phyloP scores from a whole-genome alignment of 1,140 invertebrate genomes.

The Meloidogyne hapla region DNA sequence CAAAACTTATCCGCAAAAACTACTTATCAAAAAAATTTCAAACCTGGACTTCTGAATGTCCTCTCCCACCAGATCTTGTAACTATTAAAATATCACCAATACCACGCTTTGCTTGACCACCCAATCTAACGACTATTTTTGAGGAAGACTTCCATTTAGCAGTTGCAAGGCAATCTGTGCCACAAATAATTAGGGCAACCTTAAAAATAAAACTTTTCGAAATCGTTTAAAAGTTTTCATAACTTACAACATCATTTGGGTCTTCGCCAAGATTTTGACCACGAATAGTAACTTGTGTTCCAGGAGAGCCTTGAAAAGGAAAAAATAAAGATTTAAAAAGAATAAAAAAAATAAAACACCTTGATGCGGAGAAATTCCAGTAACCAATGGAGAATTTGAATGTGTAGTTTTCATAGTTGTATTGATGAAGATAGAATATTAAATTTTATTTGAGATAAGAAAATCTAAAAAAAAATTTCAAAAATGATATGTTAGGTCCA shows the following conservation, averaged over 20 bases:
- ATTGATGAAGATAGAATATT: too few species aligned
- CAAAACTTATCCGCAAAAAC: too few species aligned
- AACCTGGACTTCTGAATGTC: slow-evolving; percentile 66
- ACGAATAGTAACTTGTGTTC: slow-evolving; percentile 84
- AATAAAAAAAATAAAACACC: slow-evolving; percentile 81
- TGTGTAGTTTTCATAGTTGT: not conserved
- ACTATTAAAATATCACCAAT: slow-evolving; percentile 88
- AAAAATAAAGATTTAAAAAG: slow-evolving; percentile 79
- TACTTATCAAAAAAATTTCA: not conserved
- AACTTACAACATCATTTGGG: slow-evolving; percentile 65
- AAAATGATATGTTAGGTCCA: too few species aligned
- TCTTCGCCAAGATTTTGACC: slow-evolving; percentile 89
- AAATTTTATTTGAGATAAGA: too few species aligned
- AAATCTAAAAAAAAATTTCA: too few species aligned
- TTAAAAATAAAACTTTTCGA: not conserved
- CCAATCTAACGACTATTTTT: slow-evolving; percentile 92
- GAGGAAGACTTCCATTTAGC: slow-evolving; percentile 96
- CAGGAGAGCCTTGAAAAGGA: slow-evolving; percentile 93
- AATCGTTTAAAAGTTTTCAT: slow-evolving; percentile 44
- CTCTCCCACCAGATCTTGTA: slow-evolving; percentile 83
- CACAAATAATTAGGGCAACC: slow-evolving; percentile 87
- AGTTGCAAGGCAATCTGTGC: slow-evolving; percentile 86
- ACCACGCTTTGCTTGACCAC: slow-evolving; percentile 80
- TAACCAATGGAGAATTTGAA: slow-evolving; percentile 71
- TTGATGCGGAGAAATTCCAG: slow-evolving; percentile 95